Percentiles rank a stretch among this genome's conserved stretches.
These are phyloP conservation scores for Meloidogyne floridensis DNA, from an alignment of 1,140 invertebrate genomes.

Conservation along the genomic window DNA sequence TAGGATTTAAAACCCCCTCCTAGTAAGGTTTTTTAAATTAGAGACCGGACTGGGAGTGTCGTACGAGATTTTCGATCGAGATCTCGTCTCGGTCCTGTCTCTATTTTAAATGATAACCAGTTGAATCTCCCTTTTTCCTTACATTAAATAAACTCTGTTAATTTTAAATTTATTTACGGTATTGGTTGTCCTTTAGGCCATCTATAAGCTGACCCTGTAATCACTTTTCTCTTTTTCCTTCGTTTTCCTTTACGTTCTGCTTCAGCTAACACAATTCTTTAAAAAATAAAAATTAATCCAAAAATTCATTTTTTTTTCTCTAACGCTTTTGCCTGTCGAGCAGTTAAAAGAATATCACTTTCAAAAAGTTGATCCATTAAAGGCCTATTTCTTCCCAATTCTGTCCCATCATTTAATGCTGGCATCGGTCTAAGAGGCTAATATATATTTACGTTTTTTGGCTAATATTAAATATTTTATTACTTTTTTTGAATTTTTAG, in stretches of 20 bases:
- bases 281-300: conserved; percentile 20
- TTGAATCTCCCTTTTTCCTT: too few relatives aligned
- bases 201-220: conserved; percentile 56
- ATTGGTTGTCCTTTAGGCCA: conserved; percentile 58
- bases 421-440: conserved; percentile 48
- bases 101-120: too few relatives aligned
- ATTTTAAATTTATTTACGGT: conserved; percentile 36
- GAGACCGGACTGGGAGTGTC: too few relatives aligned
- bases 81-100: too few relatives aligned
- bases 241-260: conserved; percentile 49
- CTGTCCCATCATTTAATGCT: conserved; percentile 45
- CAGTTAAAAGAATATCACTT: conserved; percentile 51
- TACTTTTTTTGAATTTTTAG: conserved; percentile 41
- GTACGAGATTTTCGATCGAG: too few relatives aligned
- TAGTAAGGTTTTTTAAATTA: too few relatives aligned
- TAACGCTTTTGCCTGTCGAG: conserved; percentile 52
- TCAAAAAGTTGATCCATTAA: conserved; percentile 57
- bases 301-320: not conserved
- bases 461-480: conserved; percentile 15
- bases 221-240: conserved; percentile 60
- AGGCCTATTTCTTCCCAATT: conserved; percentile 47
- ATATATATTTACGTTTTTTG: conserved; percentile 9
- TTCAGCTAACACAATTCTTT: conserved; percentile 53
- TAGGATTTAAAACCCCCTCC: too few relatives aligned
- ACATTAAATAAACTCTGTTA: too few relatives aligned